Evolutionary conservation across 2,113 vertebrate genomes (phyloP).

Genomic region (Hydropotes inermis): DNA sequence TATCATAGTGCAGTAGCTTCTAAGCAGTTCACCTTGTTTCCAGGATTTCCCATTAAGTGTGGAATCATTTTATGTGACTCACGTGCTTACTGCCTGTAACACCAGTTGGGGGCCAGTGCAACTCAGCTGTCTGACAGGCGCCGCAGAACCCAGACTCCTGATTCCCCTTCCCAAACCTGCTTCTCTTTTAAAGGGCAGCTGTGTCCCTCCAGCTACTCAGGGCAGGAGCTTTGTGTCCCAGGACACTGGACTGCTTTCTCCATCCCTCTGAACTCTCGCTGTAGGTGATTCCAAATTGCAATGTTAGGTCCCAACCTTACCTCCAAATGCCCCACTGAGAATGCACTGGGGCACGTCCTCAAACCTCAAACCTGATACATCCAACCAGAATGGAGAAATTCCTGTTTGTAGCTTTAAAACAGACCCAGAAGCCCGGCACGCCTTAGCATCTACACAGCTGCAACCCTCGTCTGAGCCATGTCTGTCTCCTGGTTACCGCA

Average conservation of each 20-base stretch:
- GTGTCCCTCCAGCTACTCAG: background rate
- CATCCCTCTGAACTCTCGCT: background rate
- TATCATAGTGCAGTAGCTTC: too few relatives aligned
- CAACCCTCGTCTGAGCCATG: background rate
- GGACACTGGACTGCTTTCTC: background rate
- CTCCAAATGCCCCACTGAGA: background rate
- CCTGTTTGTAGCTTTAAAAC: background rate
- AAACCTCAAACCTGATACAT: background rate
- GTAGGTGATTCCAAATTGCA: background rate
- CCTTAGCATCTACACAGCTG: background rate
- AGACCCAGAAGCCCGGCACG: background rate
- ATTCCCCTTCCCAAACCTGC: background rate
- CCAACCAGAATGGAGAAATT: background rate
- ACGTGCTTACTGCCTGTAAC: background rate
- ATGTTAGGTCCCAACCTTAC: background rate
- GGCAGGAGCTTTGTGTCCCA: background rate
- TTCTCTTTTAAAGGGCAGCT: background rate
- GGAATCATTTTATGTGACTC: background rate
- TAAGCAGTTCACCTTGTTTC: background rate
- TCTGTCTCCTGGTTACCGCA: background rate
- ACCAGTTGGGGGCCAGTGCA: background rate
- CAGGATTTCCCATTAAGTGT: background rate
- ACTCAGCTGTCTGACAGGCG: background rate
- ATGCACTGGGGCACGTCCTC: background rate
- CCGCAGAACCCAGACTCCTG: background rate